Conservation (phyloP, 2,888 invertebrate genomes). For the Chrysodeixis includens region DNA sequence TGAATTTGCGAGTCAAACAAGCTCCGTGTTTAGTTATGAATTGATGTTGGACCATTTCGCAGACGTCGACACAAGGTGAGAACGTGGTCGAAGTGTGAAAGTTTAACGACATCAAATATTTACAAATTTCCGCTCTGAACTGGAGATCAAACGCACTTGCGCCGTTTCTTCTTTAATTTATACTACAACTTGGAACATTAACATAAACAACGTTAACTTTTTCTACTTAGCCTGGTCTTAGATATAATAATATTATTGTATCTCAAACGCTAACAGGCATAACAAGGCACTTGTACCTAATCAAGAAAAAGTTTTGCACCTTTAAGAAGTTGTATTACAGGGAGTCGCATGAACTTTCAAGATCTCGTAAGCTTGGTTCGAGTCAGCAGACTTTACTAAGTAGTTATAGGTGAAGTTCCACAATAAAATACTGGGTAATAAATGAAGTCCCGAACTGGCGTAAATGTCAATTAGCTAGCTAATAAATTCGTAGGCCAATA, state of each 20-base stretch:
- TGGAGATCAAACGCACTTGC: conserved; percentile 53
- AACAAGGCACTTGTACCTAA: conserved; percentile 45
- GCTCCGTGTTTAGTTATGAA: conserved; percentile 55
- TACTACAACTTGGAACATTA: conserved; percentile 49
- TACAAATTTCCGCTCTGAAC: conserved; percentile 63
- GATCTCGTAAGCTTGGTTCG: conserved; percentile 55
- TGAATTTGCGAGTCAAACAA: conserved; percentile 40
- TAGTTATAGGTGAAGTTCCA: conserved; percentile 58
- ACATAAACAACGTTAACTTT: conserved; percentile 18
- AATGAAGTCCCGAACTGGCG: conserved; percentile 35
- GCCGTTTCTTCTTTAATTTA: conserved; percentile 61
- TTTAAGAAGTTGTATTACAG: conserved; percentile 48
- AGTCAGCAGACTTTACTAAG: conserved; percentile 49
- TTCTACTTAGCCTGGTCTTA: conserved; percentile 6
- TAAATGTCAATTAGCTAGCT: conserved; percentile 27
- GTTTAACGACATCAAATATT: conserved; percentile 75
- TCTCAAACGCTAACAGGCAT: conserved; percentile 32
- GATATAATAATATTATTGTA: conserved; percentile 14
- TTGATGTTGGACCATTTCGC: conserved; percentile 59
- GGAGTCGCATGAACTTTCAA: conserved; percentile 51
- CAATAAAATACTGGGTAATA: conserved; percentile 50
- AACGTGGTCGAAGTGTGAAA: conserved; percentile 68
- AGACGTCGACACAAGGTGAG: conserved; percentile 60
- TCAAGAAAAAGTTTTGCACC: conserved; percentile 51
- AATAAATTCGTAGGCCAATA: conserved; percentile 23